A percentile compares a stretch with the other conserved stretches of the same genome.
These are phyloP conservation scores for Brachionus calyciflorus DNA, from an alignment of 1,140 invertebrate species.

Conservation along the genomic window DNA sequence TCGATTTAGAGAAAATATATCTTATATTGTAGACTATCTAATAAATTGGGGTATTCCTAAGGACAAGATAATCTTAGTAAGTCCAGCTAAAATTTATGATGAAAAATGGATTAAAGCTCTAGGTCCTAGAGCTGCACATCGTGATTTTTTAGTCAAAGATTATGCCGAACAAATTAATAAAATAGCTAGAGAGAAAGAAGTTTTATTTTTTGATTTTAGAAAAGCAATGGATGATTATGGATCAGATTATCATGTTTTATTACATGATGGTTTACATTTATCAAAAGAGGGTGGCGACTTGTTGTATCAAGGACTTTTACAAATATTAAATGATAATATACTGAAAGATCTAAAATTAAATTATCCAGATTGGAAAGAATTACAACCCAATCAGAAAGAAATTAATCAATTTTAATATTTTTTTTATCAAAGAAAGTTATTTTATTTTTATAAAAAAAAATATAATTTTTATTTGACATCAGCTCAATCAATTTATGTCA, in stretches of 20 bases:
- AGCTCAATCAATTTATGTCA: too few relatives aligned
- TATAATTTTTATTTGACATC: neutral
- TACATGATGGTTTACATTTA: constrained; percentile 35
- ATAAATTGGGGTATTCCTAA: neutral
- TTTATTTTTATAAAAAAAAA: neutral
- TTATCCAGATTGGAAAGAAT: constrained; percentile 36
- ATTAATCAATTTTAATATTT: constrained; percentile 1
- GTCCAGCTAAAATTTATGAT: constrained; percentile 20
- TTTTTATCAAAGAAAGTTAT: neutral
- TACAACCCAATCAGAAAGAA: neutral
- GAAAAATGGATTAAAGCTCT: neutral
- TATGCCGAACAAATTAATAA: neutral
- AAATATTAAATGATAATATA: neutral
- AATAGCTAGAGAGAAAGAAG: neutral
- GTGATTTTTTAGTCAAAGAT: constrained; percentile 2
- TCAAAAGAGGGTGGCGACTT: constrained; percentile 14
- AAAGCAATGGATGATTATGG: constrained; percentile 26
- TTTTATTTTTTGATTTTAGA: neutral
- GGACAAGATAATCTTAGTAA: constrained; percentile 12
- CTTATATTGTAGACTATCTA: constrained; percentile 50
- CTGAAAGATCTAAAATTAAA: neutral
- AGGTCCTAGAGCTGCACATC: neutral
- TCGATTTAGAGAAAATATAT: constrained; percentile 55
- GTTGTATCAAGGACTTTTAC: neutral
- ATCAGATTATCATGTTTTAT: neutral